Evolutionary conservation across 2,797 vertebrate genomes (phyloP).

Genomic region (Cyclopterus lumpus): DNA sequence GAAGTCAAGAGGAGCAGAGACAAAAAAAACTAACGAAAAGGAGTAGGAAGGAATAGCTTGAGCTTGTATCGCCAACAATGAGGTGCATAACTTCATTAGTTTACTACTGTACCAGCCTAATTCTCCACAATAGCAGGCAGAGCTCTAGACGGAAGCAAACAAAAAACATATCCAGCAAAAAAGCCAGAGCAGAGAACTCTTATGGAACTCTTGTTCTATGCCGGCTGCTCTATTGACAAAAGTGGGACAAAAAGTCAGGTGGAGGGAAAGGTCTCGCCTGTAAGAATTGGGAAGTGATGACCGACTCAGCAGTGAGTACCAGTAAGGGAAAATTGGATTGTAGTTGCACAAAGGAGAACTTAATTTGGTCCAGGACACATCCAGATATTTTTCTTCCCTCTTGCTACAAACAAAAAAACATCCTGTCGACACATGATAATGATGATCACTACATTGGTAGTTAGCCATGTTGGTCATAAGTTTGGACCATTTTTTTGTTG

Average conservation of each 20-base stretch:
- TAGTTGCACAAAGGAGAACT: slow-evolving; percentile 30
- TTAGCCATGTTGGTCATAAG: slow-evolving; percentile 33
- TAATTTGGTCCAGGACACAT: slow-evolving; percentile 35
- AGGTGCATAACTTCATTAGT: slow-evolving; percentile 26
- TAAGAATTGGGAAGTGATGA: slow-evolving; percentile 59
- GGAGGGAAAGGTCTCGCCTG: slow-evolving; percentile 51
- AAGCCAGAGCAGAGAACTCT: slow-evolving; percentile 33
- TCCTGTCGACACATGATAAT: background rate
- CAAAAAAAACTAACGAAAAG: slow-evolving; percentile 29
- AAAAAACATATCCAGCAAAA: slow-evolving; percentile 52
- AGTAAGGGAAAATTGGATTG: slow-evolving; percentile 48
- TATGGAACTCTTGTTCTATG: slow-evolving; percentile 50
- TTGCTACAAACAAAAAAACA: slow-evolving; percentile 9
- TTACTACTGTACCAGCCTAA: slow-evolving; percentile 14
- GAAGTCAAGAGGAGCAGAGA: slow-evolving; percentile 29
- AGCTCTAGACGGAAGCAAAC: slow-evolving; percentile 46
- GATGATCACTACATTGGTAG: slow-evolving; percentile 29
- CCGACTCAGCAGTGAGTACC: slow-evolving; percentile 43
- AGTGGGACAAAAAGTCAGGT: slow-evolving; percentile 59
- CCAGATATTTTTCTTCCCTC: background rate
- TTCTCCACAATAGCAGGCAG: slow-evolving; percentile 38
- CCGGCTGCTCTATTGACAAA: slow-evolving; percentile 62
- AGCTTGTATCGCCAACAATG: slow-evolving; percentile 11
- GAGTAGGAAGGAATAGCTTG: slow-evolving; percentile 5
- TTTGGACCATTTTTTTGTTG: background rate